Base-by-base conservation (phyloP, 2,113 vertebrate species). In the Ondatra zibethicus region DNA sequence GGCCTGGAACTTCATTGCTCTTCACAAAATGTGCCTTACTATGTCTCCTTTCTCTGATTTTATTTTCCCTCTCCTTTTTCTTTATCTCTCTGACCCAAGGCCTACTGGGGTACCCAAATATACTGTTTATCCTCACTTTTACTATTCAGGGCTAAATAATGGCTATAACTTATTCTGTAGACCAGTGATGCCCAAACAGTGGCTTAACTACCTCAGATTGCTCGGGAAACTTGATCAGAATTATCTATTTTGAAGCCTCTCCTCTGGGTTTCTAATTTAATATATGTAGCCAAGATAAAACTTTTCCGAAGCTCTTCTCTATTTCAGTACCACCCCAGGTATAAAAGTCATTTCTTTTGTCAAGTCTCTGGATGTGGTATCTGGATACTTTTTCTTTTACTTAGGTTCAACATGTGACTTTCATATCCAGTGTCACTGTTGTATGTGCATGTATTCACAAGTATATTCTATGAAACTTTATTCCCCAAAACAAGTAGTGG, bases 301-400 rank as follows among this genome's bases (percentile, higher is more conserved):
- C 77, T 85, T 89, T 68, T 39, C 29, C 45, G 66, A 84, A 58
- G 12, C 29, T 73, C 66, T 42, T 36, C 8, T 81, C 52, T 50
- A 89, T 87, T 92, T 66, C 81, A 50, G n/a, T 68, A 21, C 63
- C 68, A 17, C 61, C 52, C 33, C 27, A 73, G 39, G 16, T 87
- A 14, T 19, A 70, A 25, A 39, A 65, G 10, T 88, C 27, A 47
- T 27, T n/a, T 36, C 12, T 91, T 81, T 87, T 80, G 75, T 50
- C 36, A 50, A 14, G 6, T 89, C n/a, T 94, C n/a, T 91, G 42
- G 31, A 58, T 19, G 19, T 88, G 50, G 42, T 31, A 91, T 85
- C 33, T 85, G 42, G 42, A 84, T 23, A 75, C 33, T 36, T 81
- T 81, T 96, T 78, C 65, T 97, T 94, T 92, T 85, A 86, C 47